Evolutionary conservation across 1,140 invertebrate genomes (phyloP).

Genomic region (Onthophagus taurus): DNA sequence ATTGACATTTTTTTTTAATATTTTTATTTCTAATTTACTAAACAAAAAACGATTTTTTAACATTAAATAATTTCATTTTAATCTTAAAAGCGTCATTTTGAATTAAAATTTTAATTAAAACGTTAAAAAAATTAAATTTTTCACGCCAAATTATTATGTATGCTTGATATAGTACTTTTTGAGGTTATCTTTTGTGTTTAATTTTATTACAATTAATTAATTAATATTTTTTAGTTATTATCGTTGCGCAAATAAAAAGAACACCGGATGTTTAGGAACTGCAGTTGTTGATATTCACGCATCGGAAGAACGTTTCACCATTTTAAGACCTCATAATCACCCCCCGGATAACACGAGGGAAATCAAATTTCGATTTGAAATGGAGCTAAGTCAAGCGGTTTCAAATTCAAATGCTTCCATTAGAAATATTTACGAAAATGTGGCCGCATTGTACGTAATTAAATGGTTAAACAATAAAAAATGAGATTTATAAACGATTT

Average conservation of each 20-base stretch:
- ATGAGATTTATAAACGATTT: not conserved
- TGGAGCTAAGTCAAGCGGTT: slow-evolving; percentile 9
- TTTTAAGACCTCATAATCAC: slow-evolving; percentile 18
- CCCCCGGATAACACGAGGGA: slow-evolving; percentile 13
- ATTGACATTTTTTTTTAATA: too few relatives aligned
- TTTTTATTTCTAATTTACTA: too few relatives aligned
- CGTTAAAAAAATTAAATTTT: too few relatives aligned
- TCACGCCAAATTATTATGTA: too few relatives aligned
- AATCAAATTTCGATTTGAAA: slow-evolving; percentile 13
- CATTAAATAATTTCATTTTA: too few relatives aligned
- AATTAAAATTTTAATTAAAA: too few relatives aligned
- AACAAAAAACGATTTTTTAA: too few relatives aligned
- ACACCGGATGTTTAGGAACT: slow-evolving; percentile 11
- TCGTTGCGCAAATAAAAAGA: slow-evolving; percentile 11
- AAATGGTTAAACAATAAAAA: not conserved
- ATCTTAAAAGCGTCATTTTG: too few relatives aligned
- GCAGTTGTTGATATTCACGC: slow-evolving; percentile 9
- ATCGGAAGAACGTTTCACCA: not conserved
- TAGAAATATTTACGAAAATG: slow-evolving; percentile 2
- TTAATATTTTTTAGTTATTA: slow-evolving; percentile 13
- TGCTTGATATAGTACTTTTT: too few relatives aligned
- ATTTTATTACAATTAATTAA: too few relatives aligned
- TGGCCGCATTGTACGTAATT: slow-evolving; percentile 4
- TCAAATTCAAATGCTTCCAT: slow-evolving; percentile 3
- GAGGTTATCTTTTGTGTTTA: too few relatives aligned